A percentile compares a stretch with the other conserved stretches of the same genome.
Evolutionary conservation across 1,140 invertebrate species (phyloP).

Genomic region (Drosophila mayri): DNA sequence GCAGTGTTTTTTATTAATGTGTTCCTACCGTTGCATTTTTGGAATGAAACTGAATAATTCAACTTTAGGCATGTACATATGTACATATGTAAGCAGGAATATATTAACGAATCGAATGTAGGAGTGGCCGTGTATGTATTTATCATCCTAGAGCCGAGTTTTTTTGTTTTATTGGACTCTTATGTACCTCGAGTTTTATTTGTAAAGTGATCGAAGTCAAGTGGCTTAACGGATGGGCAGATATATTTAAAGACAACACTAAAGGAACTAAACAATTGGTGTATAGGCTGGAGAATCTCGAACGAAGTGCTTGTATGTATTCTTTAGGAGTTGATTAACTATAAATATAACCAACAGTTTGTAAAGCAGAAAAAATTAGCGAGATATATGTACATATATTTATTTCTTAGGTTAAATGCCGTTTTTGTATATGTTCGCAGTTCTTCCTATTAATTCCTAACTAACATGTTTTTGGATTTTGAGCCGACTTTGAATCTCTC

Average conservation of each 20-base stretch:
- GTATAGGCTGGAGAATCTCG: not conserved
- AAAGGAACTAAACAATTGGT: not conserved
- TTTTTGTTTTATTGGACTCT: not conserved
- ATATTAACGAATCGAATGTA: not conserved
- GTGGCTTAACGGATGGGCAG: not conserved
- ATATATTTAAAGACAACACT: not conserved
- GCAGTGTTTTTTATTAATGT: slow-evolving; percentile 9
- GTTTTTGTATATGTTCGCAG: not conserved
- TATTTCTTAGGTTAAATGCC: not conserved
- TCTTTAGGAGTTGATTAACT: not conserved
- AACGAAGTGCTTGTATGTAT: not conserved
- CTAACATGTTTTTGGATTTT: slow-evolving; percentile 10
- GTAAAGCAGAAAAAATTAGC: not conserved
- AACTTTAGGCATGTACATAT: not conserved
- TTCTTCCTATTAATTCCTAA: not conserved
- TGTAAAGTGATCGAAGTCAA: slow-evolving; percentile 1
- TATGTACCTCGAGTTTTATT: not conserved
- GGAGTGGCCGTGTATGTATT: not conserved
- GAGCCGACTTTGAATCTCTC: not conserved
- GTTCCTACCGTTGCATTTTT: slow-evolving; percentile 5
- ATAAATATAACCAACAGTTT: too few relatives aligned
- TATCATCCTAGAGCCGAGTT: not conserved
- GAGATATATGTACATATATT: not conserved
- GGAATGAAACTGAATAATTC: not conserved
- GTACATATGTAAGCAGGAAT: not conserved